These are phyloP conservation scores for Ceyx melanurus DNA, from an alignment of 2,113 vertebrate species.

Conservation along the genomic window DNA sequence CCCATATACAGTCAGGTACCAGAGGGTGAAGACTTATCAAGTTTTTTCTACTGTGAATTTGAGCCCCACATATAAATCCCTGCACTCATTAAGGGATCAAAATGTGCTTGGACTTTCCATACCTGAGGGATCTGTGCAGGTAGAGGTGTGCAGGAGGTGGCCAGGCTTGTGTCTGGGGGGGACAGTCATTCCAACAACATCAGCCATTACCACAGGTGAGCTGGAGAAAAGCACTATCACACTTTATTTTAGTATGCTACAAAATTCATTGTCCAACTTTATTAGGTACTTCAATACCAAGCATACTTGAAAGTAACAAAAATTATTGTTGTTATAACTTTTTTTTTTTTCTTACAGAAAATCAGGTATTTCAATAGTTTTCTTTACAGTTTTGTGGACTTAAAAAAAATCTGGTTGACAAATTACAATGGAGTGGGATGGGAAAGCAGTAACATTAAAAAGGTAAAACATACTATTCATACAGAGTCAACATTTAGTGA, in stretches of 20 bases:
- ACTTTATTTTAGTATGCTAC: conserved; percentile 73
- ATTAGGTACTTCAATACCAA: conserved; percentile 71
- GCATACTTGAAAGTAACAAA: conserved; percentile 79
- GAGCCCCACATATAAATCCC: not conserved
- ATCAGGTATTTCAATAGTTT: conserved; percentile 79
- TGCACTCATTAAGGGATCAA: not conserved
- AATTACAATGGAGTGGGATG: conserved; percentile 68
- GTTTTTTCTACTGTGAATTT: not conserved
- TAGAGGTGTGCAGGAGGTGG: not conserved
- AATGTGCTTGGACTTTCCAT: not conserved
- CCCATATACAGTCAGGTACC: not conserved
- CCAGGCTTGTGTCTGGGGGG: not conserved
- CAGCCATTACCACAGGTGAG: not conserved
- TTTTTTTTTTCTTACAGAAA: conserved; percentile 71
- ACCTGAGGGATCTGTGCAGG: not conserved
- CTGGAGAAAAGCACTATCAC: conserved; percentile 59
- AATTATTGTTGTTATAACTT: conserved; percentile 78
- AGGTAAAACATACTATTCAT: conserved; percentile 69
- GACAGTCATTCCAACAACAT: not conserved
- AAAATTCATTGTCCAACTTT: conserved; percentile 69
- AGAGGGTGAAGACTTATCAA: not conserved
- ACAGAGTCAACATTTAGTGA: conserved; percentile 66
- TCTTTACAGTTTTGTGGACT: conserved; percentile 78
- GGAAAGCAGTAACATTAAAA: conserved; percentile 67
- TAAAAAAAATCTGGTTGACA: conserved; percentile 73